Conservation (phyloP, 2,113 vertebrate species). For the Thymallus thymallus region DNA sequence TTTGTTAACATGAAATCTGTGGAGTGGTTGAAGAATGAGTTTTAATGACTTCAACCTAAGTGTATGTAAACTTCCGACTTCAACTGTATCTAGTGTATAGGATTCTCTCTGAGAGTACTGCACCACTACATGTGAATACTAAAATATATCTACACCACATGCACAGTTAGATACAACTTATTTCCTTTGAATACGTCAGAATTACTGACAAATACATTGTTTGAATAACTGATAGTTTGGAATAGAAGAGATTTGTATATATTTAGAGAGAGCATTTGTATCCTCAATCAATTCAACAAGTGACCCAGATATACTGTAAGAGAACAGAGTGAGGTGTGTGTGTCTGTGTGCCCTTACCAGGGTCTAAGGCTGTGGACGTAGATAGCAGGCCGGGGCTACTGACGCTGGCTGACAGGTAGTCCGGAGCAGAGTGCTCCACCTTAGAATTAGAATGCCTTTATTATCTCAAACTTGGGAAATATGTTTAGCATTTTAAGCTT, state of each 20-base stretch:
- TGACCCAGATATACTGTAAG: too few species aligned
- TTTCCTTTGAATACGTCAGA: slow-evolving; percentile 51
- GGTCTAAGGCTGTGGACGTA: slow-evolving; percentile 54
- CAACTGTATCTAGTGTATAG: too few species aligned
- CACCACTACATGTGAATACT: too few species aligned
- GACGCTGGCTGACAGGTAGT: slow-evolving; percentile 81
- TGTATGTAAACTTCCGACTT: too few species aligned
- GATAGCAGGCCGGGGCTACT: slow-evolving; percentile 81
- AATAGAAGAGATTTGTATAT: slow-evolving; percentile 8
- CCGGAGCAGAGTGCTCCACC: slow-evolving; percentile 63
- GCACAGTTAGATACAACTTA: slow-evolving; percentile 1
- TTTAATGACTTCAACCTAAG: too few species aligned
- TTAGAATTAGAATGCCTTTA: too few species aligned
- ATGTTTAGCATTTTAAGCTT: too few species aligned
- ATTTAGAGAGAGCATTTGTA: slow-evolving; percentile 15
- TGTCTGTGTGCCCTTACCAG: slow-evolving; percentile 53
- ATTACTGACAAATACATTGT: slow-evolving; percentile 1
- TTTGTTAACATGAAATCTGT: too few species aligned
- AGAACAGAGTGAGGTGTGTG: too few species aligned
- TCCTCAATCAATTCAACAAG: not conserved
- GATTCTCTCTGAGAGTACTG: not conserved
- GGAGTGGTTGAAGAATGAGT: too few species aligned
- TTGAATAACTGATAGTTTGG: slow-evolving; percentile 57
- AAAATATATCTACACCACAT: too few species aligned
- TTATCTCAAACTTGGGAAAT: too few species aligned